phyloP scores from a whole-genome alignment of 1,140 invertebrate species.

The Bursaphelenchus mucronatus region DNA sequence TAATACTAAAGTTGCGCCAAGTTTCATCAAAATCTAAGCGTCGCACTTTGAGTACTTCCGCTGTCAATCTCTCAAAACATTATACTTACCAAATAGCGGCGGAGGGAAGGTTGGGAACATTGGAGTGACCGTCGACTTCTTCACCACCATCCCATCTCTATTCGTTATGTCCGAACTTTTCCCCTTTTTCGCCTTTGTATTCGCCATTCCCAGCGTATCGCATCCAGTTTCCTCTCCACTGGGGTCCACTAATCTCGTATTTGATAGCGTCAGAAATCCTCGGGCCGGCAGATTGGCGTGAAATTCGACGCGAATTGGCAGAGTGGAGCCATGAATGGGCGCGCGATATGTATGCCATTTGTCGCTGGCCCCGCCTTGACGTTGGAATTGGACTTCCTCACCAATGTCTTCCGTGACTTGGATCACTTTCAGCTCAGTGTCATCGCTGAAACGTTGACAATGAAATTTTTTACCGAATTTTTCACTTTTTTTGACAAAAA shows the following conservation, averaged over 20 bases:
- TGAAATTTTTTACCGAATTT: no score
- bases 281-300: constrained; percentile 10
- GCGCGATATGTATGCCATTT: constrained; percentile 33
- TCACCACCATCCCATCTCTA: constrained; percentile 5
- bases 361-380: constrained; percentile 19
- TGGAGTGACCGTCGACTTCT: background rate
- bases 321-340: constrained; percentile 12
- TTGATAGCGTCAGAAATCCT: constrained; percentile 25
- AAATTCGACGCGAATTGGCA: constrained; percentile 22
- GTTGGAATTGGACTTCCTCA: constrained; percentile 13
- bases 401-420: constrained; percentile 19
- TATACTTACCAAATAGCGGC: background rate
- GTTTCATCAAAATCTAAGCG: no score
- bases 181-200: background rate
- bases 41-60: no score
- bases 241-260: constrained; percentile 26
- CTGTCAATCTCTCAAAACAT: background rate
- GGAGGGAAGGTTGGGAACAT: background rate
- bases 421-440: constrained; percentile 14
- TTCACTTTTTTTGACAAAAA: no score
- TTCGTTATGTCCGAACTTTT: background rate
- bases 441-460: constrained; percentile 8
- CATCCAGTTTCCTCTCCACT: constrained; percentile 27
- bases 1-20: no score
- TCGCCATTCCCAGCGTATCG: constrained; percentile 12